These are phyloP conservation scores for Venturia canescens DNA, from an alignment of 1,140 invertebrate genomes.

Conservation along the genomic window DNA sequence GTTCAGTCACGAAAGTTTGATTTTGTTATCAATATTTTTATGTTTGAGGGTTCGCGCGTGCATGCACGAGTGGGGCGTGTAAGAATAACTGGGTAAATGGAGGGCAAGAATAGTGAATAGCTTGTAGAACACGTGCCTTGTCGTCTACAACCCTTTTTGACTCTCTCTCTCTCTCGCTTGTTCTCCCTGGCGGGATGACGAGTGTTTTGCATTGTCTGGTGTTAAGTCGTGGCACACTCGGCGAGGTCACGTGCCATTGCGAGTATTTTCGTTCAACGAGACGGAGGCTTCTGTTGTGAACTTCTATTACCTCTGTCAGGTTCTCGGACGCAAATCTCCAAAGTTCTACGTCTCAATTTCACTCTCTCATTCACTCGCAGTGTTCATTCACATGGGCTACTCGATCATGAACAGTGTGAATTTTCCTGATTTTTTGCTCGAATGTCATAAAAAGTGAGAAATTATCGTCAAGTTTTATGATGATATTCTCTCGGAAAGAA, in stretches of 20 bases:
- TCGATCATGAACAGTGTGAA: neutral
- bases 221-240: conserved; percentile 47
- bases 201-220: conserved; percentile 57
- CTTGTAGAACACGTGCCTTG: conserved; percentile 49
- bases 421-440: too few relatives aligned
- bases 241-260: conserved; percentile 48
- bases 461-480: too few relatives aligned
- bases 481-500: too few relatives aligned
- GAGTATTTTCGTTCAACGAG: conserved; percentile 21
- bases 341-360: neutral
- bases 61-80: too few relatives aligned
- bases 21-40: too few relatives aligned
- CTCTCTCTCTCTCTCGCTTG: neutral
- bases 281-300: conserved; percentile 40
- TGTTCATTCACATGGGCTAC: neutral
- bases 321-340: conserved; percentile 41
- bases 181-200: conserved; percentile 7
- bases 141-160: conserved; percentile 3
- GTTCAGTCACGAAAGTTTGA: too few relatives aligned
- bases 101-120: conserved; percentile 25
- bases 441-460: too few relatives aligned
- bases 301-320: conserved; percentile 58
- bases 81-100: neutral
- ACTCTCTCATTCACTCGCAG: neutral
- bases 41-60: too few relatives aligned